These are phyloP conservation scores for Macropis europaea DNA, from an alignment of 2,888 invertebrate species.

Conservation along the genomic window DNA sequence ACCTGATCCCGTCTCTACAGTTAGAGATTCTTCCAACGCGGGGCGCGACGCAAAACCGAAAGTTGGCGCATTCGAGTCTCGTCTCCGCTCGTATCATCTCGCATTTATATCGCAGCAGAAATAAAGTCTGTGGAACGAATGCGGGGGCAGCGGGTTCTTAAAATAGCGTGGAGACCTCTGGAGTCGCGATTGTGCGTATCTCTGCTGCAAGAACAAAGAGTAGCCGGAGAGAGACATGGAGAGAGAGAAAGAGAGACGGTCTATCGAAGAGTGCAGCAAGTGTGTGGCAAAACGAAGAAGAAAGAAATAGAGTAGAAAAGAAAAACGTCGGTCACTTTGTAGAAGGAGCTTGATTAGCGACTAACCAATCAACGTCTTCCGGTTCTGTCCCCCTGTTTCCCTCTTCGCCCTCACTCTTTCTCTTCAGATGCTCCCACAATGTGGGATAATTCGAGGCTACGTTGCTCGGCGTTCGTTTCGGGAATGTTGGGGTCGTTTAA, in stretches of 20 bases:
- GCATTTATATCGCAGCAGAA: constrained; percentile 35
- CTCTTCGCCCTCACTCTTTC: not conserved
- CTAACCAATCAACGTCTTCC: constrained; percentile 34
- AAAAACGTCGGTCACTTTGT: constrained; percentile 18
- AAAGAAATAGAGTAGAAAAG: not conserved
- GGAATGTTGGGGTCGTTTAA: constrained; percentile 37
- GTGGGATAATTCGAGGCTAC: constrained; percentile 18
- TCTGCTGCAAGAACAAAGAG: constrained; percentile 50
- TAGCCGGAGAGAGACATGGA: not conserved
- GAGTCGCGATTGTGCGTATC: constrained; percentile 52
- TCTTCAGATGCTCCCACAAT: constrained; percentile 19
- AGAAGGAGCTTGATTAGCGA: constrained; percentile 39
- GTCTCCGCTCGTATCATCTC: not conserved
- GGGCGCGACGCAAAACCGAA: too few species aligned
- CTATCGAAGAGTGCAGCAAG: not conserved
- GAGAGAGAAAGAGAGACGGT: not conserved
- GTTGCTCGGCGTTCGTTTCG: constrained; percentile 29
- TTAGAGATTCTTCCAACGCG: too few species aligned
- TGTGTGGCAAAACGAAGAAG: too few species aligned
- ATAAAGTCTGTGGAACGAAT: constrained; percentile 52
- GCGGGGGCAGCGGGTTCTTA: constrained; percentile 56
- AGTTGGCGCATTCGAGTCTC: not conserved
- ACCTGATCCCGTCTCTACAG: too few species aligned
- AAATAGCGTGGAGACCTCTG: constrained; percentile 53
- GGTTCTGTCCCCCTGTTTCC: constrained; percentile 11